These are phyloP conservation scores for Drosophila murphyi DNA, from an alignment of 1,140 invertebrate genomes.

Conservation along the genomic window DNA sequence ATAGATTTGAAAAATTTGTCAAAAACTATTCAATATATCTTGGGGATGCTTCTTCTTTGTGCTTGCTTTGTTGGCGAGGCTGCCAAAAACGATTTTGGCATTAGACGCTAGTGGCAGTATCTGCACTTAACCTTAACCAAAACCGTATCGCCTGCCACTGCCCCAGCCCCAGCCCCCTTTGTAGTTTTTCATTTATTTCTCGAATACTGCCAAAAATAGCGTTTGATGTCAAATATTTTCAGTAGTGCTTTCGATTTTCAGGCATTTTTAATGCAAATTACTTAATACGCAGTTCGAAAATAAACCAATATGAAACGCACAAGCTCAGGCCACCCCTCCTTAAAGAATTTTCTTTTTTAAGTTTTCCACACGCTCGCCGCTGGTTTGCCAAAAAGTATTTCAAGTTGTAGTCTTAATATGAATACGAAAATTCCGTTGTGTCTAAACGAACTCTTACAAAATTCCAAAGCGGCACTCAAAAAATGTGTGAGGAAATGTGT, in stretches of 20 bases:
- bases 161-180: background rate
- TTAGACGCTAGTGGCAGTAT: constrained; percentile 22
- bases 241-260: constrained; percentile 16
- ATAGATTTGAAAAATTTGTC: constrained; percentile 72
- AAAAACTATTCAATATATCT: constrained; percentile 33
- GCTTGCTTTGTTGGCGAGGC: constrained; percentile 32
- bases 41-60: constrained; percentile 25
- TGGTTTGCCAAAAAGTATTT: constrained; percentile 41
- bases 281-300: constrained; percentile 57
- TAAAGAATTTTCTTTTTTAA: constrained; percentile 12
- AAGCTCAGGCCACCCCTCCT: constrained; percentile 18
- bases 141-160: background rate
- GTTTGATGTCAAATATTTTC: constrained; percentile 47
- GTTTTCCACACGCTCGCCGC: constrained; percentile 22
- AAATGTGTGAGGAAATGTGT: constrained; percentile 36
- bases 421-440: constrained; percentile 29
- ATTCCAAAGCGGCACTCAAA: constrained; percentile 41
- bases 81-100: constrained; percentile 46
- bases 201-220: constrained; percentile 48
- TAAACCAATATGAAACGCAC: constrained; percentile 33
- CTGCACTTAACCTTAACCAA: constrained; percentile 53
- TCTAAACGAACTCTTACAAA: constrained; percentile 40
- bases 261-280: constrained; percentile 58
- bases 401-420: constrained; percentile 30
- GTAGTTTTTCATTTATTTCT: constrained; percentile 23